Base-by-base conservation (phyloP, 2,888 invertebrate species). In the Oligia strigilis region DNA sequence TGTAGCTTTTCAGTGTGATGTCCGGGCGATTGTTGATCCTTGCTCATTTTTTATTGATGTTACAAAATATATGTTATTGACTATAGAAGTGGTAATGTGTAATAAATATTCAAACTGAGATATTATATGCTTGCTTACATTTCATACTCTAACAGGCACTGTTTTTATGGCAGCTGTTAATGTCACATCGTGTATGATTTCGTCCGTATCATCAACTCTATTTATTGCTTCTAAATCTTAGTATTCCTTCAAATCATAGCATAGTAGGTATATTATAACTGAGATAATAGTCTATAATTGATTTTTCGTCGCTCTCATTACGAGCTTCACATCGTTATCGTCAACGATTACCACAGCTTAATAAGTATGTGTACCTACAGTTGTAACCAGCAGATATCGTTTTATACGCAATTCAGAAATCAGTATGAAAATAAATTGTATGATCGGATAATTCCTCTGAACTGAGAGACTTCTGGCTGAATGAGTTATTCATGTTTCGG, bases 1-100 rank as follows among this genome's bases (percentile, higher is more conserved):
- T 80, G 70, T 73, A 80, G 74, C 77, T 84, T 84, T 85, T 86
- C 40, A 64, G 66, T 72, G 60, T 67, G 17, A 62, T 62, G 5
- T 55, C 13, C 14, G n/a, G n/a, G 17, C n/a, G 29, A 6, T 55
- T 62, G 62, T 69, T 82, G 58, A 23, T 77, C 3, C 3, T 23
- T 49, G 11, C 6, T 36, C 1, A 19, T 14, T 8, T 78, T 40
- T 66, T 23, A 8, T 66, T 29, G 9, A 23, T 23, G 19, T 29
- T 52, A 19, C 1, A n/a, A 40, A 19, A 58, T 72, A 58, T 55
- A 29, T n/a, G 11, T 6, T 29, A 14, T 11, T 55, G 55, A 0
- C 6, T 5, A 40, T 40, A n/a, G 40, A 40, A 40, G 17, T n/a
- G n/a, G 3, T 17, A 3, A 58, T 40, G 17, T 23, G 11, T 40